A percentile compares a stretch with the other conserved stretches of the same genome.
Conservation (phyloP, 2,888 invertebrate species). For the Smittia aterrima region DNA sequence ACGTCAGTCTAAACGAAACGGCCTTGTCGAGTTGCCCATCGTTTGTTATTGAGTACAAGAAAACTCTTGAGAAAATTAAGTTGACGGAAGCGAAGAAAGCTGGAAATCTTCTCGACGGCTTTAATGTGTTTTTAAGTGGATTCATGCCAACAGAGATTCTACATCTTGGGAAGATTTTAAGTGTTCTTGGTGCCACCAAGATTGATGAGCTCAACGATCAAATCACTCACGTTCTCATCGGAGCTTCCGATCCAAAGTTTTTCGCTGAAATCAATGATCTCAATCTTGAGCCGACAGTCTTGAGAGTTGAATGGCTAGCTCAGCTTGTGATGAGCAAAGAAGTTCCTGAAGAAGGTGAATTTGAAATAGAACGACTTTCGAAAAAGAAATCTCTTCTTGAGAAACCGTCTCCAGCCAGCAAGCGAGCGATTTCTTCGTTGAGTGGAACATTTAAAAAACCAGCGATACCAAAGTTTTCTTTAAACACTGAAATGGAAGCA, state of each 20-base stretch:
- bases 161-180: background rate
- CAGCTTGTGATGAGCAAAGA: background rate
- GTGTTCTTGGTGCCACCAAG: background rate
- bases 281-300: background rate
- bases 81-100: background rate
- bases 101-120: conserved; percentile 3
- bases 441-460: background rate
- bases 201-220: background rate
- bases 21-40: background rate
- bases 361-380: background rate
- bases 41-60: background rate
- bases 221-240: conserved; percentile 5
- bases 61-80: background rate
- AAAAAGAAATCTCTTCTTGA: background rate
- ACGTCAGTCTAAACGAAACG: background rate
- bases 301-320: background rate
- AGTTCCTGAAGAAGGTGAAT: background rate
- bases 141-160: background rate
- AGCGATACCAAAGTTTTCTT: background rate
- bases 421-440: background rate
- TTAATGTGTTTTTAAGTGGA: background rate
- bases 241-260: background rate
- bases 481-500: background rate
- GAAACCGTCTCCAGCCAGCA: conserved; percentile 13
- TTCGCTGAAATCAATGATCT: background rate